Evolutionary conservation across 2,888 invertebrate species (phyloP), one percentile per base, ranked within the genome.

Genomic region (Drosophila paucipuncta): DNA sequence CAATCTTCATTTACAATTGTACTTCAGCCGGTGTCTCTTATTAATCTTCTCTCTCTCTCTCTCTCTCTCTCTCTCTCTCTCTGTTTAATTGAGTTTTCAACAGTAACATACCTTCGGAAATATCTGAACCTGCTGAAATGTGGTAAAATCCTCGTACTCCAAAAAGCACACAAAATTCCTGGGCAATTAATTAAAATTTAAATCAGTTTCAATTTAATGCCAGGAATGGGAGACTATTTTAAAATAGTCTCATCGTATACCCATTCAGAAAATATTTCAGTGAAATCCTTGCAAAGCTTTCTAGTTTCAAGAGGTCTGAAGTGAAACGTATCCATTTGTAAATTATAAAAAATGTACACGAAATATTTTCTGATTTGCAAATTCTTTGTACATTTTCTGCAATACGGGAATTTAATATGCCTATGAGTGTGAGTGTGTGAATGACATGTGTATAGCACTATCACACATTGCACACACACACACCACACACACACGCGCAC

Each of bases 401-500:
- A 47, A 22, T 22, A 13, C 22, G 43, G 1, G 22, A 47, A 47
- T 47, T 10, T 43, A 43, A 43, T 10, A 41, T 22, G 13, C 7
- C 43, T 3, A 43, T 13, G 11, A 6, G 6, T 43, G 13, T 13
- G 22, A 13, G 10, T 43, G 43, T 47, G 43, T 47, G 47, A 7
- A 22, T 47, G 33, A 30, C 31, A 43, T 61, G 39, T 65, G 30
- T 60, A 39, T 41, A 11, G 30, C 28, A 39, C 39, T 43, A 22
- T 22, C 11, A 22, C 43, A 22, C 47, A 22, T 9, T 7, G 2
- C 10, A 25, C n/a, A 5, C 4, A 31, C 30, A 28, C 25, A 43
- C 9, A 9, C 9, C 9, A n/a, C 13, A 4, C 4, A 31, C 30
- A 33, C 43, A 28, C 43, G 22, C 37, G n/a, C 43, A 28, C 43